phyloP scores from a whole-genome alignment of 2,888 invertebrate species.

The Nemurella pictetii region DNA sequence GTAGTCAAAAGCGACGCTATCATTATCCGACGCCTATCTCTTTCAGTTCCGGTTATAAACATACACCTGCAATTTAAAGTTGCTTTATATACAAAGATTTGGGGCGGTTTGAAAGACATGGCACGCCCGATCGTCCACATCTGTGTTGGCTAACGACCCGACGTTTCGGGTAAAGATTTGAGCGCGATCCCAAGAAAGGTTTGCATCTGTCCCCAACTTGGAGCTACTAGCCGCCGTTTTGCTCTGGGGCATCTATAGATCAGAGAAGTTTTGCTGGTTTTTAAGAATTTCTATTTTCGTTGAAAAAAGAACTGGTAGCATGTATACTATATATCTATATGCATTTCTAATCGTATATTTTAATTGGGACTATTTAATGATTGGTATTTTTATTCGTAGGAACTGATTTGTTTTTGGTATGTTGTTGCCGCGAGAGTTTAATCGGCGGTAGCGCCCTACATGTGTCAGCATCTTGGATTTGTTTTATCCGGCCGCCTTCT shows the following conservation, averaged over 20 bases:
- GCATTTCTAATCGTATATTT: neutral
- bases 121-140: neutral
- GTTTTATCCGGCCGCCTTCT: neutral
- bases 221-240: neutral
- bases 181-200: neutral
- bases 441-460: neutral
- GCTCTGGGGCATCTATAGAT: neutral
- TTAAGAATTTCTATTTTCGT: slow-evolving; percentile 1
- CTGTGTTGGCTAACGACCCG: neutral
- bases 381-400: neutral
- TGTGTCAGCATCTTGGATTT: neutral
- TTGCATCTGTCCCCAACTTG: slow-evolving; percentile 8
- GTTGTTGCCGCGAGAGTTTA: neutral
- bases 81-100: neutral
- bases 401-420: neutral
- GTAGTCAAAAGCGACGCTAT: neutral
- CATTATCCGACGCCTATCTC: neutral
- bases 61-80: neutral
- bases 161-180: neutral
- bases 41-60: neutral
- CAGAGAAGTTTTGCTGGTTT: slow-evolving; percentile 14
- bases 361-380: neutral
- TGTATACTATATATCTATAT: no score
- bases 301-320: neutral
- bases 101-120: neutral